These are phyloP conservation scores for Microctenopoma stevenorrisi DNA, from an alignment of 2,797 vertebrate genomes.

Conservation along the genomic window DNA sequence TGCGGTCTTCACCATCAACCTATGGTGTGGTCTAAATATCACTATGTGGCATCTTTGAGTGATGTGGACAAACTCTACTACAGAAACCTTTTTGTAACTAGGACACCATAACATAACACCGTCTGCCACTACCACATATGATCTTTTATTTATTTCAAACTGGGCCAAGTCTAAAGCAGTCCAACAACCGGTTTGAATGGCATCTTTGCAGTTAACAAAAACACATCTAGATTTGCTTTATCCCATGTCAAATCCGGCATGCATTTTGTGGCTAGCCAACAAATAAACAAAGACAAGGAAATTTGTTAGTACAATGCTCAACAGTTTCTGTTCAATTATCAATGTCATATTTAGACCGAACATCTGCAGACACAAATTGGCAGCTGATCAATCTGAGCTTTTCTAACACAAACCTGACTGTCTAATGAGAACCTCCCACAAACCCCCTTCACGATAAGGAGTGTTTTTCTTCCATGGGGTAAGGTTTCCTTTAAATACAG, in stretches of 20 bases:
- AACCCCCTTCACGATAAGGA: constrained; percentile 44
- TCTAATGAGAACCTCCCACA: constrained; percentile 63
- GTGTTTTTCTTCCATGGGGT: constrained; percentile 30
- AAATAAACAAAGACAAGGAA: constrained; percentile 47
- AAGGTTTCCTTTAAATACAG: constrained; percentile 43
- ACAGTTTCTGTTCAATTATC: constrained; percentile 66
- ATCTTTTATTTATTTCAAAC: neutral
- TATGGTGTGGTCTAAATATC: constrained; percentile 40
- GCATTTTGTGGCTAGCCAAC: constrained; percentile 29
- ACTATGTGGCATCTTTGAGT: constrained; percentile 33
- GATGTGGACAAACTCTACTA: constrained; percentile 20
- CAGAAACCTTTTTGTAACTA: constrained; percentile 49
- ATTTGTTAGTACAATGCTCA: constrained; percentile 45
- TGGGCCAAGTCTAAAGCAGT: neutral
- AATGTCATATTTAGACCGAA: constrained; percentile 63
- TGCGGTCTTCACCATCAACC: constrained; percentile 42
- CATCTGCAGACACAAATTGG: constrained; percentile 71
- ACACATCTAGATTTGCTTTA: constrained; percentile 36
- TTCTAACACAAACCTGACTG: constrained; percentile 58
- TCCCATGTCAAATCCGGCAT: constrained; percentile 17
- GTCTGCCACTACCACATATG: constrained; percentile 19
- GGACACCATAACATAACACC: constrained; percentile 47
- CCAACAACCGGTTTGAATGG: constrained; percentile 17
- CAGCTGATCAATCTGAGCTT: constrained; percentile 68
- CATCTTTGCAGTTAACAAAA: constrained; percentile 24